These are phyloP conservation scores for Forbesichthys agassizii DNA, from an alignment of 2,113 vertebrate genomes.

Conservation along the genomic window DNA sequence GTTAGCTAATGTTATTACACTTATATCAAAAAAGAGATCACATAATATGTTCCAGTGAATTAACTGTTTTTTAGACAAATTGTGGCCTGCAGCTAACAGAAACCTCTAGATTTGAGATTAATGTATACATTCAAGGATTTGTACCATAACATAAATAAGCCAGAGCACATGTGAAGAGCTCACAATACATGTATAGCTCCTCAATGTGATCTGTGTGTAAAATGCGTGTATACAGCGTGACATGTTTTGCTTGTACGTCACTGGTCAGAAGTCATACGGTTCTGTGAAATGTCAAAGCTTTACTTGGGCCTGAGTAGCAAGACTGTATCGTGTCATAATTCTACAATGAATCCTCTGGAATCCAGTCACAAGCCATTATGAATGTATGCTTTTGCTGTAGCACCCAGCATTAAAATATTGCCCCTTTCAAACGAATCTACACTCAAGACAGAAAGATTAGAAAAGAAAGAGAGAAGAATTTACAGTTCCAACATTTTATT, in stretches of 20 bases:
- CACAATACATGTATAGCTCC: too few species aligned
- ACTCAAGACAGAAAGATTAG: slow-evolving; percentile 57
- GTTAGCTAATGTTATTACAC: background rate
- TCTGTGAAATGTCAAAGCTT: too few species aligned
- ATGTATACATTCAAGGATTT: too few species aligned
- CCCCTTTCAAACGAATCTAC: slow-evolving; percentile 60
- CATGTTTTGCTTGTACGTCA: too few species aligned
- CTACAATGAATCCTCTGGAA: slow-evolving; percentile 39
- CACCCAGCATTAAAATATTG: slow-evolving; percentile 65
- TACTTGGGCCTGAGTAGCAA: background rate
- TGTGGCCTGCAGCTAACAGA: too few species aligned
- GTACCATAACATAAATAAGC: too few species aligned
- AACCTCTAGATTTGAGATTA: too few species aligned
- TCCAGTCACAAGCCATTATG: slow-evolving; percentile 62
- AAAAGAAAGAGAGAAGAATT: slow-evolving; percentile 23
- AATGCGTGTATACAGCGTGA: background rate
- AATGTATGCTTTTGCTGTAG: slow-evolving; percentile 56
- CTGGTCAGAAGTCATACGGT: too few species aligned
- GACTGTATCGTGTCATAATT: background rate
- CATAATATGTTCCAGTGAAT: background rate
- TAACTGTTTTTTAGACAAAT: too few species aligned
- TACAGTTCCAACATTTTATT: background rate
- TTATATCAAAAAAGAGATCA: background rate
- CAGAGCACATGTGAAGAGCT: too few species aligned
- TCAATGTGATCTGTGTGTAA: background rate